Conservation (phyloP, 2,113 vertebrate genomes). For the Limnothrissa miodon region DNA sequence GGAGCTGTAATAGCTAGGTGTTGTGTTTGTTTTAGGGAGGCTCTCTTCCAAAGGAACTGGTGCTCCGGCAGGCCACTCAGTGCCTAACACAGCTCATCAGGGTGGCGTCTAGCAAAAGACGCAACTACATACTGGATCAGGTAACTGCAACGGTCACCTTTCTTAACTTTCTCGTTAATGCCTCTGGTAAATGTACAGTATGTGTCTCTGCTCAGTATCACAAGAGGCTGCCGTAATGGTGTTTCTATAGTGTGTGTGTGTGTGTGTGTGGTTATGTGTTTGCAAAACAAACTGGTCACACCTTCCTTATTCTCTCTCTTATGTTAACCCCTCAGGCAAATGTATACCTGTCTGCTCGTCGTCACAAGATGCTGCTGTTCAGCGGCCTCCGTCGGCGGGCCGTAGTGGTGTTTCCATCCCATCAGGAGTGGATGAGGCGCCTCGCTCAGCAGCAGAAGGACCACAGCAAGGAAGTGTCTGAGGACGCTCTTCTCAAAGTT, state of each 20-base stretch:
- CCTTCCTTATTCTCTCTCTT: background rate
- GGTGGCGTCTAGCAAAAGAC: constrained; percentile 74
- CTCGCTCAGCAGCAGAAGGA: constrained; percentile 66
- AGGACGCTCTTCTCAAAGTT: constrained; percentile 82
- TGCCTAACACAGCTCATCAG: constrained; percentile 84
- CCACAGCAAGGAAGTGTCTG: constrained; percentile 74
- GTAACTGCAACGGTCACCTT: too few species aligned
- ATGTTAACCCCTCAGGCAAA: constrained; percentile 71
- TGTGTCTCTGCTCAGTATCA: too few species aligned
- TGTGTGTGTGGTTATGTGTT: background rate
- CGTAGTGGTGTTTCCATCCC: constrained; percentile 78
- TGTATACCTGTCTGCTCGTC: constrained; percentile 82
- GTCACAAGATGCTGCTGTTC: constrained; percentile 81
- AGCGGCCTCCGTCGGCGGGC: constrained; percentile 73
- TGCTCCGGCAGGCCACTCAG: constrained; percentile 81
- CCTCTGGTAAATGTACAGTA: too few species aligned
- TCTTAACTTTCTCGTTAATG: too few species aligned
- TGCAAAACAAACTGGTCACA: background rate
- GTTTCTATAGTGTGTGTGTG: background rate
- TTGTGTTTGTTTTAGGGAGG: constrained; percentile 12
- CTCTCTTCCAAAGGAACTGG: constrained; percentile 60
- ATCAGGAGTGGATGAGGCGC: constrained; percentile 79
- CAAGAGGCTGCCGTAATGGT: too few species aligned
- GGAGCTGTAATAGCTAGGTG: background rate
- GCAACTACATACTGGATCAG: constrained; percentile 91